Evolutionary conservation across 1,140 invertebrate species (phyloP), one percentile per base, ranked within the genome.

Genomic region (Carposina sasakii): DNA sequence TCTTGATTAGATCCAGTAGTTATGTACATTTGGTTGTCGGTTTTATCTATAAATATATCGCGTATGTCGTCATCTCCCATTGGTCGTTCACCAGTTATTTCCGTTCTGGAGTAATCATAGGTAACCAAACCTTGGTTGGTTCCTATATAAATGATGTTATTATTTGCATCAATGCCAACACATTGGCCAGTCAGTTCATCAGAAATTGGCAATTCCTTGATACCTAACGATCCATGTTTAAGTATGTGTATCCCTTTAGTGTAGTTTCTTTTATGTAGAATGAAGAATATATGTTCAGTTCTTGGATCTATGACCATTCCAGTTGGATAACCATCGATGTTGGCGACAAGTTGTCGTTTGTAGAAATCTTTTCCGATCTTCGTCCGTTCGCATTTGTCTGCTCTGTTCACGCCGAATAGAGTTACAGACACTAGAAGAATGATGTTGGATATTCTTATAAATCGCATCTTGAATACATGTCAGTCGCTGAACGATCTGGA

Each of bases 1-100:
- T 84, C 81, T 21, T 74, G 71, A 31, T 68, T 71, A 1, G 63
- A 36, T 9, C 78, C 81, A 12, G 70, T 75, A 2, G 70, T 66
- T 48, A 84, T 84, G 26, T 81, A 84, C 81, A 84, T 81, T 33
- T 69, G 67, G 23, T 71, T 73, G n/a, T 79, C 68, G 2, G 51
- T 52, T 65, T 71, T 77, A 26, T 84, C 81, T 23, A 84, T 71
- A 23, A 81, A 84, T 43, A 84, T 84, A 21, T 48, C 71, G 31
- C 71, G 41, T 0, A 84, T 58, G 24, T 84, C 77, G 24, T 84
- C 81, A 26, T 84, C 81, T 2, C 81, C 81, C 20, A 82, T 71
- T 0, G 78, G 78, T 51, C 81, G 61, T 26, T 82, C 77, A 0
- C 64, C 63, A 21, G 61, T 62, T 6, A 78, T 69, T 55, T 74